Evolutionary conservation across 2,888 invertebrate genomes (phyloP).

Genomic region (Cerastis leucographa): DNA sequence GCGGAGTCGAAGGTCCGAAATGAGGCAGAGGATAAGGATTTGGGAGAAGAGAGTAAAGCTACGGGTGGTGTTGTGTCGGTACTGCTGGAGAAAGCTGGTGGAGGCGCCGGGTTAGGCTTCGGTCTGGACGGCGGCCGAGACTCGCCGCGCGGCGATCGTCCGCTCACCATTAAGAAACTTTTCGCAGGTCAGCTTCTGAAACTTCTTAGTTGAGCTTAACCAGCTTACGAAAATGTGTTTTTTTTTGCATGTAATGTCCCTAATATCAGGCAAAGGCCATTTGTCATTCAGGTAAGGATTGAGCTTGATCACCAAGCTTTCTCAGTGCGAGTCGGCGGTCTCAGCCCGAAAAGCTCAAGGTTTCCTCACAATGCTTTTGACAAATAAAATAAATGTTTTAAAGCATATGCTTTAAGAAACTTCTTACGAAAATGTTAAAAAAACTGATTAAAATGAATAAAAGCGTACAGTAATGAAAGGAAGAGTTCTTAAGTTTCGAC

Average conservation of each 20-base stretch:
- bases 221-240: background rate
- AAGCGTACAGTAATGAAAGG: background rate
- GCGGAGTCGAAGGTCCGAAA: constrained; percentile 86
- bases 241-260: background rate
- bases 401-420: background rate
- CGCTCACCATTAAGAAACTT: constrained; percentile 97
- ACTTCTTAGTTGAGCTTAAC: constrained; percentile 4
- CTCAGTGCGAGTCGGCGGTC: background rate
- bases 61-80: constrained; percentile 82
- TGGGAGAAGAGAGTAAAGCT: constrained; percentile 62
- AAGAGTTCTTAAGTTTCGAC: background rate
- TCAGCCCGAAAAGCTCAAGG: background rate
- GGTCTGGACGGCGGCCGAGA: constrained; percentile 98
- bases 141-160: constrained; percentile 96
- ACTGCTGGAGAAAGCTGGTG: constrained; percentile 90
- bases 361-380: background rate
- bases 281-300: background rate
- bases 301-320: background rate
- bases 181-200: constrained; percentile 94
- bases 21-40: constrained; percentile 64
- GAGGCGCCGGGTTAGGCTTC: constrained; percentile 97
- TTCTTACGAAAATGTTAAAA: background rate
- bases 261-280: background rate
- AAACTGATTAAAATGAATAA: background rate
- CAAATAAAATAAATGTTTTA: background rate